Evolutionary conservation across 2,888 invertebrate genomes (phyloP), one percentile per base, ranked within the genome.

Genomic region (Callinectes sapidus): DNA sequence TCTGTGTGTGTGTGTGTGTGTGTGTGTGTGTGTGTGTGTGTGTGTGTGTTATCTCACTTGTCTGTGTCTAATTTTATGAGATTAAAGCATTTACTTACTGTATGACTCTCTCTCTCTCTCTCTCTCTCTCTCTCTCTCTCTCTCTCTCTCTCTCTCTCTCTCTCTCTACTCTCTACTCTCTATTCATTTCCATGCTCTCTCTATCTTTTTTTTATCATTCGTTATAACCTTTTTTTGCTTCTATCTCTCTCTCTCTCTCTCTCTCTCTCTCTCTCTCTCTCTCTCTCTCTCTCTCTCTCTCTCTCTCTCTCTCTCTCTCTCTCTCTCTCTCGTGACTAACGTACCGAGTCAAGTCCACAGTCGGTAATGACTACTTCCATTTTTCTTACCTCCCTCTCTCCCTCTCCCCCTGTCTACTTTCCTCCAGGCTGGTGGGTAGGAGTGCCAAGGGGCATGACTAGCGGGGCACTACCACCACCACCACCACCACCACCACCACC

Each of bases 191-290:
- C n/a, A n/a, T n/a, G n/a, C n/a, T n/a, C n/a, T n/a, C n/a, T n/a
- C n/a, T n/a, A n/a, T n/a, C n/a, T n/a, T n/a, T n/a, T n/a, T n/a
- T n/a, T n/a, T n/a, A n/a, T n/a, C n/a, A n/a, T n/a, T n/a, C n/a
- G n/a, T n/a, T n/a, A n/a, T n/a, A n/a, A n/a, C n/a, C n/a, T n/a
- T n/a, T n/a, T n/a, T n/a, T n/a, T n/a, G n/a, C n/a, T n/a, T n/a
- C n/a, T n/a, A n/a, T n/a, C n/a, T n/a, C 42, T 91, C 91, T 91
- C 87, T 87, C 87, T 55, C 55, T 91, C 91, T n/a, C n/a, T n/a
- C 61, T 91, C 91, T 91, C 86, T 87, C 86, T 55, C 55, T 91
- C 91, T 66, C 91, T 87, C 66, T 87, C 86, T 87, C 87, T 87
- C 87, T 66, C 87, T 91, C 91, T 87, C 91, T 87, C 87, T 87